These are phyloP conservation scores for Pteropus rufus DNA, from an alignment of 2,797 vertebrate genomes.

Conservation along the genomic window DNA sequence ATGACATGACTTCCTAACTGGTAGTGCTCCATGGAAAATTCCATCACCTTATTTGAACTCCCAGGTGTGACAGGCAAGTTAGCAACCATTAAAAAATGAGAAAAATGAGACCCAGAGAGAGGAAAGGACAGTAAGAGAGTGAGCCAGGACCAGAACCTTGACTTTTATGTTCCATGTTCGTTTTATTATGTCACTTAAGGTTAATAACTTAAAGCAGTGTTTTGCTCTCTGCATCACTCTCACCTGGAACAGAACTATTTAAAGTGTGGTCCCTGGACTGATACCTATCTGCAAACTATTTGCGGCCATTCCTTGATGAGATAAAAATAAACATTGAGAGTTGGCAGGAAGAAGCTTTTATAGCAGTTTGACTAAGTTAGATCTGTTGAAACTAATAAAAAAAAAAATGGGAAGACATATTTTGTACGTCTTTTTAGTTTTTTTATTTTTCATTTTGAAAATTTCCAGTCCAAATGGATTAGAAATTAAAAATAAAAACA, in stretches of 20 bases:
- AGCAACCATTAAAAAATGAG: neutral
- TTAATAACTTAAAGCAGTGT: neutral
- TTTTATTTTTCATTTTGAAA: slow-evolving; percentile 1
- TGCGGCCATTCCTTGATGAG: neutral
- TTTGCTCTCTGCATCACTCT: neutral
- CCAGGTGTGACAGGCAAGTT: neutral
- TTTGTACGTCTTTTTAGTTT: neutral
- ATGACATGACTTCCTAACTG: neutral
- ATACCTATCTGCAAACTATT: neutral
- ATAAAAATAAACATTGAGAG: neutral
- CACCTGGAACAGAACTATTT: neutral
- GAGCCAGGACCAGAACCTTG: neutral
- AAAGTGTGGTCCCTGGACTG: neutral
- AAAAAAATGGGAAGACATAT: neutral
- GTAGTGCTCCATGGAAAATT: neutral
- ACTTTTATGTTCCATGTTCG: neutral
- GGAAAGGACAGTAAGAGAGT: neutral
- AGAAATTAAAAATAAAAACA: neutral
- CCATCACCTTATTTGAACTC: neutral
- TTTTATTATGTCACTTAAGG: neutral
- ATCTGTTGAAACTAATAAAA: neutral
- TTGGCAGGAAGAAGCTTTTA: neutral
- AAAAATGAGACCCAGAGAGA: neutral
- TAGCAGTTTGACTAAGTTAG: neutral
- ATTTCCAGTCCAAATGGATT: neutral